These are phyloP conservation scores for Mythimna ferrago DNA, from an alignment of 2,888 invertebrate genomes.

Conservation along the genomic window DNA sequence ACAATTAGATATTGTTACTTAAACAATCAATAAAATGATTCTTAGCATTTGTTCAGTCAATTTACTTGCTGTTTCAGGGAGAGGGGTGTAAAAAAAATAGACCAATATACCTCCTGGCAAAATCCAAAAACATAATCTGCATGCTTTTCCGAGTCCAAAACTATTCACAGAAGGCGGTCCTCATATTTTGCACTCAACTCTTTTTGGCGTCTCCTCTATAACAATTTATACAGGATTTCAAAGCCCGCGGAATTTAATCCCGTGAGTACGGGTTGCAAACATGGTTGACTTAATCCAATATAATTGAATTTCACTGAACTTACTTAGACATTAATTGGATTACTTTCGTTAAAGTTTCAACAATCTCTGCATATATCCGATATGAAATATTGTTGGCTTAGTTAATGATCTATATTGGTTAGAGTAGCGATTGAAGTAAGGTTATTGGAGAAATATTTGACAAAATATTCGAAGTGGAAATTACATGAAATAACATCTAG, in stretches of 20 bases:
- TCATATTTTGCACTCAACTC: too few relatives aligned
- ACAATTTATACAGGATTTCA: background rate
- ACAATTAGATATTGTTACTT: too few relatives aligned
- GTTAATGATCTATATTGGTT: background rate
- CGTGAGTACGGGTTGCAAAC: background rate
- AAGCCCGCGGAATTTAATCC: background rate
- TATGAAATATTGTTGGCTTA: background rate
- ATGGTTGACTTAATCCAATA: slow-evolving; percentile 21
- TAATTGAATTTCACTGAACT: slow-evolving; percentile 14
- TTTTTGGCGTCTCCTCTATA: too few relatives aligned
- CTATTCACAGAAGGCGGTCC: too few relatives aligned
- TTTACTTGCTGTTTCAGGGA: too few relatives aligned
- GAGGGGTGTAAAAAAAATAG: too few relatives aligned
- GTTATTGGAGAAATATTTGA: slow-evolving; percentile 3
- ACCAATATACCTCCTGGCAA: too few relatives aligned
- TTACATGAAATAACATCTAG: background rate
- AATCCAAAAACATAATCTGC: too few relatives aligned
- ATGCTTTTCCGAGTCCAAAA: too few relatives aligned
- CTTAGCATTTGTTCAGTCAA: too few relatives aligned
- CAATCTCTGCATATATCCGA: background rate
- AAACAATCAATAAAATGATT: too few relatives aligned
- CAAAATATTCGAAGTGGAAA: background rate
- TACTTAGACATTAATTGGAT: slow-evolving; percentile 31
- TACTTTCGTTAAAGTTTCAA: slow-evolving; percentile 22
- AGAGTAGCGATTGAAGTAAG: background rate